These are phyloP conservation scores for Cepaea hortensis DNA, from an alignment of 2,888 invertebrate species.

Conservation along the genomic window DNA sequence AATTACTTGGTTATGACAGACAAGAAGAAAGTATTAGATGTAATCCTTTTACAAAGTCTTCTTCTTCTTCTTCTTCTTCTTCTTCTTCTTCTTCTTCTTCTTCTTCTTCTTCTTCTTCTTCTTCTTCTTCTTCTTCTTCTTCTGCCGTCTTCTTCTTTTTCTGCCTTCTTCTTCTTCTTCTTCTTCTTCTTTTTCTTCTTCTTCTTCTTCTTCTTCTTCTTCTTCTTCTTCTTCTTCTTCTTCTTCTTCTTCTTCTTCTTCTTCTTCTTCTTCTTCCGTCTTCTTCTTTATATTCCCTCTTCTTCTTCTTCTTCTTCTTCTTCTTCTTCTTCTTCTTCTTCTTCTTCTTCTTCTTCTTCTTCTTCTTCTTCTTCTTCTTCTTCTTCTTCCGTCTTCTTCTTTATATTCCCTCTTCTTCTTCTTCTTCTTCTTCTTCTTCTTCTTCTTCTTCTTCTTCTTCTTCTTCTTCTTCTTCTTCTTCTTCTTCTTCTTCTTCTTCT, in stretches of 20 bases:
- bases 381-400: background rate
- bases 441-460: background rate
- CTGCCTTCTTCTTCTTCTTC: too few species aligned
- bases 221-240: background rate
- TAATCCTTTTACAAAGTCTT: too few species aligned
- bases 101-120: background rate
- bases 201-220: background rate
- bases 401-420: too few species aligned
- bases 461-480: background rate
- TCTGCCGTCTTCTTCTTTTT: background rate
- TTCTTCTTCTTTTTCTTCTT: background rate
- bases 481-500: background rate
- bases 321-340: background rate
- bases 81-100: background rate
- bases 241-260: background rate
- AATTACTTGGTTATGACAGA: too few species aligned
- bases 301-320: background rate
- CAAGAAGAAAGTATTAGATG: too few species aligned
- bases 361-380: background rate
- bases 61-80: constrained; percentile 12
- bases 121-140: background rate
- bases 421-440: background rate
- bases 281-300: background rate
- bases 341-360: background rate
- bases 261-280: background rate